Conservation (phyloP, 1,140 invertebrate genomes). For the Platyura marginata region DNA sequence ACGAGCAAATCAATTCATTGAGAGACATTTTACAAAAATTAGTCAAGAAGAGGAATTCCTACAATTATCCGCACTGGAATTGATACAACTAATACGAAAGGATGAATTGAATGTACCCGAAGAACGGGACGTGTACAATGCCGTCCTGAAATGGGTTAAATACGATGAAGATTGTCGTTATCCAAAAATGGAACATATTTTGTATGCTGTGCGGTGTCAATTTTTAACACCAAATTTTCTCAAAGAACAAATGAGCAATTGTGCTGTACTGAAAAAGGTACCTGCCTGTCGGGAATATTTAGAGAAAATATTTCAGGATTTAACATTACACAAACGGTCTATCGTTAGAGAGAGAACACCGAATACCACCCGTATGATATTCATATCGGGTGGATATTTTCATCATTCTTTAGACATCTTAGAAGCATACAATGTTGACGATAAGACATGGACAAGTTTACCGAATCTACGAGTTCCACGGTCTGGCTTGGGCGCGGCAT, state of each 20-base stretch:
- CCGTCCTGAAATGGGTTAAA: conserved; percentile 78
- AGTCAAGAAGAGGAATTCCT: conserved; percentile 75
- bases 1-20: conserved; percentile 78
- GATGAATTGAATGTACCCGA: conserved; percentile 81
- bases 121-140: conserved; percentile 80
- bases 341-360: conserved; percentile 63
- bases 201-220: conserved; percentile 74
- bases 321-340: conserved; percentile 65
- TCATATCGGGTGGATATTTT: conserved; percentile 76
- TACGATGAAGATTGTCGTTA: conserved; percentile 68
- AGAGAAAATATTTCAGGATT: conserved; percentile 73
- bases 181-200: conserved; percentile 68
- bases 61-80: conserved; percentile 55
- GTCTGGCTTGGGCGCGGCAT: conserved; percentile 74
- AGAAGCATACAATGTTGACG: conserved; percentile 73
- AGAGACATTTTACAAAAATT: conserved; percentile 73
- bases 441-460: conserved; percentile 63
- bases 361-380: conserved; percentile 73
- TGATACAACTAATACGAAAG: conserved; percentile 61
- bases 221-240: conserved; percentile 78
- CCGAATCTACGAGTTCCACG: conserved; percentile 61
- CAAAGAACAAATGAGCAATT: conserved; percentile 79
- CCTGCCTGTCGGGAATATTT: conserved; percentile 79
- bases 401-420: conserved; percentile 67
- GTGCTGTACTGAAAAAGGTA: conserved; percentile 68